These are phyloP conservation scores for Mungos mungo DNA, from an alignment of 2,113 vertebrate genomes.

Conservation along the genomic window DNA sequence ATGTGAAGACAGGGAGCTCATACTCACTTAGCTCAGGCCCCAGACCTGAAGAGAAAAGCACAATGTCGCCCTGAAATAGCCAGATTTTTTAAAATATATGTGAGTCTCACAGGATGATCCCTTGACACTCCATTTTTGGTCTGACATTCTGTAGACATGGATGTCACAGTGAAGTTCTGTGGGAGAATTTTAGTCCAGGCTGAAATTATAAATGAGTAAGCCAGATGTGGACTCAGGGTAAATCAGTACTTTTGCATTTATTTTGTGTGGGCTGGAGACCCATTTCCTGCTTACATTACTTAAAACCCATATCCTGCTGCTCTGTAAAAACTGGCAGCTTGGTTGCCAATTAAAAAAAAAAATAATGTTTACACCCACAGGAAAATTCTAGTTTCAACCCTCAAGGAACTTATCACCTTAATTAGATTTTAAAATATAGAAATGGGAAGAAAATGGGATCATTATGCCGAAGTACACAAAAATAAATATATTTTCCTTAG, in stretches of 20 bases:
- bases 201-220: slow-evolving; percentile 70
- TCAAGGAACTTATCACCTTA: slow-evolving; percentile 69
- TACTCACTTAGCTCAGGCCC: neutral
- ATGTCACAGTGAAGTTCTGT: neutral
- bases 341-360: slow-evolving; percentile 69
- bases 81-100: too few relatives aligned
- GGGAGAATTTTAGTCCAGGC: slow-evolving; percentile 43
- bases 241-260: slow-evolving; percentile 65
- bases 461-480: slow-evolving; percentile 47
- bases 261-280: slow-evolving; percentile 70
- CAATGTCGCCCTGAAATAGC: neutral
- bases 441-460: slow-evolving; percentile 67
- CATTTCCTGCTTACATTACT: slow-evolving; percentile 75
- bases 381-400: slow-evolving; percentile 56
- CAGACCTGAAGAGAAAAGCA: neutral
- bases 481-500: slow-evolving; percentile 67
- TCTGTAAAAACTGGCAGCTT: slow-evolving; percentile 68
- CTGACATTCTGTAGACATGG: neutral
- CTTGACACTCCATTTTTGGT: neutral
- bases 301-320: slow-evolving; percentile 74
- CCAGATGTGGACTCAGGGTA: slow-evolving; percentile 54
- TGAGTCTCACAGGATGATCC: neutral
- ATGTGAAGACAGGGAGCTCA: neutral
- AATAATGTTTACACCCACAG: slow-evolving; percentile 70
- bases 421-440: slow-evolving; percentile 77